Evolutionary conservation across 2,113 vertebrate species (phyloP).

Genomic region (Mesocricetus auratus): DNA sequence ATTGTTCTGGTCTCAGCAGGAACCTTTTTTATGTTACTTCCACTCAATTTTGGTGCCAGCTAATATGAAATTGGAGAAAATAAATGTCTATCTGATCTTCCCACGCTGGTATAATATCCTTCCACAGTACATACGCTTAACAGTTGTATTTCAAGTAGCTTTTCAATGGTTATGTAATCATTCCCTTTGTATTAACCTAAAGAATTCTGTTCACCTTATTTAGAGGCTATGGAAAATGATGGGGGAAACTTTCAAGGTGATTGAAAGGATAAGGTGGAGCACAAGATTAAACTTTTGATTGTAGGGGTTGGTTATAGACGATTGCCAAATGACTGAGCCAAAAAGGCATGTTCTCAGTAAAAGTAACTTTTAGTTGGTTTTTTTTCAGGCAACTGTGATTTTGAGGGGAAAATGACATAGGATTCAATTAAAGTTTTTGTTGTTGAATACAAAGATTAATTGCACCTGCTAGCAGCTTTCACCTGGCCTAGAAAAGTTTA

Average conservation of each 20-base stretch:
- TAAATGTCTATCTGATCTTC: not conserved
- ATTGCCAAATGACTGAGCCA: not conserved
- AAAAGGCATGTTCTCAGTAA: conserved; percentile 30
- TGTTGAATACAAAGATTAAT: not conserved
- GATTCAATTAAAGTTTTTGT: conserved; percentile 1
- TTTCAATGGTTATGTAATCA: not conserved
- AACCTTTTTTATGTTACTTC: not conserved
- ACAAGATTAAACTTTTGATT: conserved; percentile 30
- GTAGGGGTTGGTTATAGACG: not conserved
- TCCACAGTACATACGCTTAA: not conserved
- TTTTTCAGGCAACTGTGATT: conserved; percentile 34
- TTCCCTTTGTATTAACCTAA: not conserved
- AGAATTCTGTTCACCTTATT: conserved; percentile 1
- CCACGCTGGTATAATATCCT: not conserved
- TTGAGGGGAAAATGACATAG: not conserved
- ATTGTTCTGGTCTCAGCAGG: conserved; percentile 24
- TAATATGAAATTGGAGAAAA: conserved; percentile 27
- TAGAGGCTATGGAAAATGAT: not conserved
- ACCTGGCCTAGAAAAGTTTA: conserved; percentile 45
- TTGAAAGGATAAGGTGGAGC: conserved; percentile 22
- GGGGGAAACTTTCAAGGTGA: conserved; percentile 34
- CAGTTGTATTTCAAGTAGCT: conserved; percentile 8
- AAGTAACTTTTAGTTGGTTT: not conserved
- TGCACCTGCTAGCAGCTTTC: conserved; percentile 8
- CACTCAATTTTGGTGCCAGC: not conserved